Base-by-base conservation (phyloP, 2,797 vertebrate genomes). In the Hippopotamyrus pictus region DNA sequence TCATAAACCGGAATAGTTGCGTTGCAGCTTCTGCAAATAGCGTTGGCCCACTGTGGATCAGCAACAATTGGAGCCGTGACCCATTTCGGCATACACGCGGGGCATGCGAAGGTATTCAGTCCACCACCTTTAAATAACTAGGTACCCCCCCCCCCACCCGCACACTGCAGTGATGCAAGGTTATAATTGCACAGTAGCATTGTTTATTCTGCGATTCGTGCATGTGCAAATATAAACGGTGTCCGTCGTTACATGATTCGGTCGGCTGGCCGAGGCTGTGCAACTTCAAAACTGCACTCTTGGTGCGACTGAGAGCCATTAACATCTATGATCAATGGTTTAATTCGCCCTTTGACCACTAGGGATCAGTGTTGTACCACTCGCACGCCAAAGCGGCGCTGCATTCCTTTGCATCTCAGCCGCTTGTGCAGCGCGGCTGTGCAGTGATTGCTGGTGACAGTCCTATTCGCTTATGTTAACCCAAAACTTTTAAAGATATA, bases 291-390 rank as follows among this genome's bases (percentile, higher is more conserved):
- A 76, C 69, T 76, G 33, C 33, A 76, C 11, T 76, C 69, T 41
- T 37, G 29, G 14, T 79, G 5, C 37, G 73, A 79, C 14, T 44
- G 29, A 76, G 69, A 14, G 29, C 25, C 9, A 37, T 69, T 33
- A 33, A 33, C 3, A 17, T 87, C 3, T 41, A 7, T 11, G 8
- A n/a, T 12, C 19, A 65, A 88, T 25, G 11, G 19, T 12, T 37
- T 14, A 19, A 29, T 57, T 37, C 29, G 7, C 22, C 29, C 19
- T 46, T 44, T 41, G 53, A 54, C 79, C 96, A 90, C 91, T 69
- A 57, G 95, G 93, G 94, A 95, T 95, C 95, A 94, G 92, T 94
- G 90, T 96, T 94, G 93, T 89, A 92, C 93, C 46, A 93, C 91
- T 87, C 88, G 37, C 44, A 85, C 65, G 46, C 62, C 3, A 41